These are phyloP conservation scores for Drosophila albomicans DNA, from an alignment of 1,140 invertebrate species.

Conservation along the genomic window DNA sequence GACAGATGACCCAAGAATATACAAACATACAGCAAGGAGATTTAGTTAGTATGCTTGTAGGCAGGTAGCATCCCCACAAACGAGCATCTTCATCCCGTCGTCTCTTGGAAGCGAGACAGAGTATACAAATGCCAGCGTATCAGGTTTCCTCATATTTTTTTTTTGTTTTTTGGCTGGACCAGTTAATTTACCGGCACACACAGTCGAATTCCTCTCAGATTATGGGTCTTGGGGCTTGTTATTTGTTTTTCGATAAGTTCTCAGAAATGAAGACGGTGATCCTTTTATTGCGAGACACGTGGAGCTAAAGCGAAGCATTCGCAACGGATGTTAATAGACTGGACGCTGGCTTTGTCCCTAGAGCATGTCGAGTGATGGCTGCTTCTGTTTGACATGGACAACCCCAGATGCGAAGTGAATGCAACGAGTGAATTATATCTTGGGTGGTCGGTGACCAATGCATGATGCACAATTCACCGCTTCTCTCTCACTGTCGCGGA, in stretches of 20 bases:
- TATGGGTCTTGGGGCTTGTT: constrained; percentile 36
- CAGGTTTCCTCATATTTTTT: constrained; percentile 13
- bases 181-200: constrained; percentile 36
- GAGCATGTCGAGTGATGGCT: constrained; percentile 14
- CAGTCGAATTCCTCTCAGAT: constrained; percentile 37
- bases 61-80: neutral
- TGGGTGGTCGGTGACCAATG: constrained; percentile 40
- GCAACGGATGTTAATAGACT: constrained; percentile 15
- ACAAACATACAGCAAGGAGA: neutral
- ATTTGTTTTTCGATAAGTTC: constrained; percentile 38
- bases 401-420: constrained; percentile 20
- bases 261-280: constrained; percentile 22
- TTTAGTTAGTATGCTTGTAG: neutral
- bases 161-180: constrained; percentile 14
- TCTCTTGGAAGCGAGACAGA: neutral
- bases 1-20: constrained; percentile 6
- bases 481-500: constrained; percentile 6
- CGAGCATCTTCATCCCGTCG: constrained; percentile 5
- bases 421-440: constrained; percentile 8
- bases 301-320: constrained; percentile 8
- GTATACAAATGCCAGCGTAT: constrained; percentile 25
- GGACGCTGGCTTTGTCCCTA: constrained; percentile 1
- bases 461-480: constrained; percentile 8
- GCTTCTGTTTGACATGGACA: constrained; percentile 16
- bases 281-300: constrained; percentile 26